Conservation (phyloP, 2,888 invertebrate genomes). For the Drosophila eohydei region DNA sequence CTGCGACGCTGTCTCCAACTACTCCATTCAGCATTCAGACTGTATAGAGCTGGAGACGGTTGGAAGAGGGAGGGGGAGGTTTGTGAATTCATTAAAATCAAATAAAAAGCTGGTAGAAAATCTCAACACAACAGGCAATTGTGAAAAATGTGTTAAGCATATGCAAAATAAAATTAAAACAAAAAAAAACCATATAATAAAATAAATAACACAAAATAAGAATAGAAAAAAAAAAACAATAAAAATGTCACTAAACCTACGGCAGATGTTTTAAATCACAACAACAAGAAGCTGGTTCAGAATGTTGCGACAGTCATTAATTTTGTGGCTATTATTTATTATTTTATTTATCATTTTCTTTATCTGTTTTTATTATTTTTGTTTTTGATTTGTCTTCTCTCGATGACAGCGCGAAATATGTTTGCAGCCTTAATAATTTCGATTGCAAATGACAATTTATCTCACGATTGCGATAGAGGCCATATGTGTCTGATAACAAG, state of each 20-base stretch:
- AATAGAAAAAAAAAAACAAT: slow-evolving; percentile 4
- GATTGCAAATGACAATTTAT: slow-evolving; percentile 53
- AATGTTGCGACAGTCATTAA: slow-evolving; percentile 57
- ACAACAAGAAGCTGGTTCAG: slow-evolving; percentile 44
- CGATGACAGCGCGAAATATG: slow-evolving; percentile 42
- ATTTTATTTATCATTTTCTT: slow-evolving; percentile 20
- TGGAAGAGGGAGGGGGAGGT: neutral
- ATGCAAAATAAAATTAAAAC: slow-evolving; percentile 47
- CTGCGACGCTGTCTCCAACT: slow-evolving; percentile 24
- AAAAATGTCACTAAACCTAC: slow-evolving; percentile 34
- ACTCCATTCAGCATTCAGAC: slow-evolving; percentile 13
- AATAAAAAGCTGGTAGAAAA: slow-evolving; percentile 44
- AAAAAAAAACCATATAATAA: slow-evolving; percentile 4
- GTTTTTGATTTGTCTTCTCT: slow-evolving; percentile 4
- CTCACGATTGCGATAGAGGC: slow-evolving; percentile 26
- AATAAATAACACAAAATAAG: slow-evolving; percentile 10
- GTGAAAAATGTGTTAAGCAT: slow-evolving; percentile 75
- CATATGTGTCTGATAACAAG: slow-evolving; percentile 19
- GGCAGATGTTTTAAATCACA: slow-evolving; percentile 45
- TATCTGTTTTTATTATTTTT: neutral
- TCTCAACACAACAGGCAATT: slow-evolving; percentile 48
- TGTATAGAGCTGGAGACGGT: slow-evolving; percentile 1
- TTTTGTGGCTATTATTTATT: slow-evolving; percentile 47
- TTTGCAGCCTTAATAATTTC: slow-evolving; percentile 36
- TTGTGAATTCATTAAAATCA: slow-evolving; percentile 46